Conservation (phyloP, 2,113 vertebrate species). For the Myrmecobius fasciatus region DNA sequence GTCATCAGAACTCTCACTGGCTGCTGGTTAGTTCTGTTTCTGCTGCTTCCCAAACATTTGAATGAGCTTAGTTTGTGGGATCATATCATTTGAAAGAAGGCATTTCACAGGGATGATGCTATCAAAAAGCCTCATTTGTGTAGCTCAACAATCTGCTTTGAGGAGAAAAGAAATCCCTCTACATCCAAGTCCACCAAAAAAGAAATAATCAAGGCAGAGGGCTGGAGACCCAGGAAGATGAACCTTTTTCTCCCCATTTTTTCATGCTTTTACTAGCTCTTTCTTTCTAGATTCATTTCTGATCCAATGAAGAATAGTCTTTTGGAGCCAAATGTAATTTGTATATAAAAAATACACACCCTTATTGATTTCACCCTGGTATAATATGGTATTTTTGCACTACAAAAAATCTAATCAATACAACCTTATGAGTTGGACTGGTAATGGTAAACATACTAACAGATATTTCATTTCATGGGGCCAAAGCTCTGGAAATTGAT, state of each 20-base stretch:
- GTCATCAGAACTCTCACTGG: conserved; percentile 66
- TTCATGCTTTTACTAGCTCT: conserved; percentile 76
- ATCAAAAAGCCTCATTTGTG: conserved; percentile 71
- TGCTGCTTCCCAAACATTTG: conserved; percentile 66
- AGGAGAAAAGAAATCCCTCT: conserved; percentile 74
- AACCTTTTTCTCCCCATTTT: conserved; percentile 52
- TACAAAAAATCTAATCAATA: conserved; percentile 87
- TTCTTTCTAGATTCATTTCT: conserved; percentile 79
- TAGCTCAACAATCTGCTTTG: conserved; percentile 74
- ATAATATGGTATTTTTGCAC: conserved; percentile 87
- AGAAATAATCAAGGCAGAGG: conserved; percentile 63
- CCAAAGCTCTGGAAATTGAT: conserved; percentile 83
- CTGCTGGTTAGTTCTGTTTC: conserved; percentile 54
- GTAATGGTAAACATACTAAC: conserved; percentile 84
- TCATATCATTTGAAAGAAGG: conserved; percentile 70
- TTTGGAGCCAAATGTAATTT: conserved; percentile 84
- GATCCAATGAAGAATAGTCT: conserved; percentile 80
- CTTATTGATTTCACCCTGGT: conserved; percentile 81
- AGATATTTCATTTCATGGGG: conserved; percentile 86
- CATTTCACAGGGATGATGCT: conserved; percentile 75
- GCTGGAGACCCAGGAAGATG: conserved; percentile 46
- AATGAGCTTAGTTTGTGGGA: conserved; percentile 62
- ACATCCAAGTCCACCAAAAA: conserved; percentile 64
- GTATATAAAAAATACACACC: conserved; percentile 80
- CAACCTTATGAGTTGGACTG: conserved; percentile 82